phyloP scores from a whole-genome alignment of 2,888 invertebrate species.

The Apomyelois bistriatella region DNA sequence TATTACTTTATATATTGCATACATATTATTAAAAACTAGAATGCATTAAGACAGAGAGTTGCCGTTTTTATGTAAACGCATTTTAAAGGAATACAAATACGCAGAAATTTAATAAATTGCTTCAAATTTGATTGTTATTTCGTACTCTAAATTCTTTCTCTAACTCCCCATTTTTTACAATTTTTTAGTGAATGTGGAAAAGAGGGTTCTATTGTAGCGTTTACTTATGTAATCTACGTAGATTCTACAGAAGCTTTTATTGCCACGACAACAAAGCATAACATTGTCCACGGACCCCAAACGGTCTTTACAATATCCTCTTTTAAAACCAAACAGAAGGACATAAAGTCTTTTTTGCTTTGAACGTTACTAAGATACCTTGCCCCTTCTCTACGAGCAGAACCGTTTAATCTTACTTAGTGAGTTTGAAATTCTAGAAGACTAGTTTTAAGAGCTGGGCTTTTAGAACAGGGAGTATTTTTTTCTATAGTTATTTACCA shows the following conservation, averaged over 20 bases:
- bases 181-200: conserved; percentile 17
- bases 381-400: neutral
- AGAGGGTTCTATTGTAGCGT: conserved; percentile 45
- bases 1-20: no score
- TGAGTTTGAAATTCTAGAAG: conserved; percentile 4
- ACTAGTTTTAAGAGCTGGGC: conserved; percentile 6
- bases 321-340: conserved; percentile 33
- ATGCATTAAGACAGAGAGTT: no score
- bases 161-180: neutral
- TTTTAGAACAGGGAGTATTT: neutral
- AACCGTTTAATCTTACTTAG: conserved; percentile 13
- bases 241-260: conserved; percentile 48
- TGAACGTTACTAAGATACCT: neutral
- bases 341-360: conserved; percentile 29
- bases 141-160: no score
- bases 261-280: conserved; percentile 54
- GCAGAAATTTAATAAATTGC: no score
- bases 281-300: conserved; percentile 43
- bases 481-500: no score
- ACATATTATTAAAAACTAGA: no score
- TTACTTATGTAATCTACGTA: conserved; percentile 48
- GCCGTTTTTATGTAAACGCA: no score
- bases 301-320: conserved; percentile 38
- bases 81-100: no score
- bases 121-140: no score